Conservation (phyloP, 2,888 invertebrate genomes). For the Mesodorylaimus sp. region DNA sequence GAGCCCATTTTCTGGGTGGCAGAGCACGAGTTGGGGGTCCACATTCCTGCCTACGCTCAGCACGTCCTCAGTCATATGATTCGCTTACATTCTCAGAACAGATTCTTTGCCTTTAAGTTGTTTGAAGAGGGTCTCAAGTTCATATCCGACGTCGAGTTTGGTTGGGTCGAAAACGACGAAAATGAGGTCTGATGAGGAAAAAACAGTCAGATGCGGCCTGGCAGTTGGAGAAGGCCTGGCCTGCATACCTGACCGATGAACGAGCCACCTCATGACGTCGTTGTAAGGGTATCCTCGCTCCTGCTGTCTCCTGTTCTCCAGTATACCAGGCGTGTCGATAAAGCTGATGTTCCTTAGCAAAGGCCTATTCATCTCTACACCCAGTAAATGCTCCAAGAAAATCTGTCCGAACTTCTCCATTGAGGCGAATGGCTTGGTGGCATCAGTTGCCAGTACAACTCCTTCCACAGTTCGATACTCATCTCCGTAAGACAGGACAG, state of each 20-base stretch:
- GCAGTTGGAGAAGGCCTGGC: neutral
- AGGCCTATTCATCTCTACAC: conserved; percentile 16
- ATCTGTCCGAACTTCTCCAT: conserved; percentile 87
- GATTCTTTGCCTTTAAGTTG: conserved; percentile 61
- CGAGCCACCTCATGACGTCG: conserved; percentile 91
- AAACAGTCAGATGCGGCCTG: neutral
- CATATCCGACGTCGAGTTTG: conserved; percentile 80
- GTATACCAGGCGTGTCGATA: conserved; percentile 83
- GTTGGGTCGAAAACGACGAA: conserved; percentile 85
- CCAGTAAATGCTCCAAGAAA: conserved; percentile 41
- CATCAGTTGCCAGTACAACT: conserved; percentile 79
- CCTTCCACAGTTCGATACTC: conserved; percentile 68
- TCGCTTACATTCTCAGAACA: conserved; percentile 81
- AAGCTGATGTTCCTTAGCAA: conserved; percentile 47
- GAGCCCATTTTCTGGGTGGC: too few relatives aligned
- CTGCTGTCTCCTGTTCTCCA: conserved; percentile 69
- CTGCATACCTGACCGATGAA: conserved; percentile 46
- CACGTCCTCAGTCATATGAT: too few relatives aligned
- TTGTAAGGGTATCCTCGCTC: conserved; percentile 82
- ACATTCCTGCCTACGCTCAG: too few relatives aligned
- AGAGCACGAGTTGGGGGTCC: too few relatives aligned
- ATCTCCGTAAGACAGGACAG: conserved; percentile 62
- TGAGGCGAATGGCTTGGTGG: conserved; percentile 62
- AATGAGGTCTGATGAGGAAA: conserved; percentile 66
- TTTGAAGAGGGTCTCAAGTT: conserved; percentile 79